Conservation (phyloP, 2,797 vertebrate genomes). For the Lagocephalus sceleratus region DNA sequence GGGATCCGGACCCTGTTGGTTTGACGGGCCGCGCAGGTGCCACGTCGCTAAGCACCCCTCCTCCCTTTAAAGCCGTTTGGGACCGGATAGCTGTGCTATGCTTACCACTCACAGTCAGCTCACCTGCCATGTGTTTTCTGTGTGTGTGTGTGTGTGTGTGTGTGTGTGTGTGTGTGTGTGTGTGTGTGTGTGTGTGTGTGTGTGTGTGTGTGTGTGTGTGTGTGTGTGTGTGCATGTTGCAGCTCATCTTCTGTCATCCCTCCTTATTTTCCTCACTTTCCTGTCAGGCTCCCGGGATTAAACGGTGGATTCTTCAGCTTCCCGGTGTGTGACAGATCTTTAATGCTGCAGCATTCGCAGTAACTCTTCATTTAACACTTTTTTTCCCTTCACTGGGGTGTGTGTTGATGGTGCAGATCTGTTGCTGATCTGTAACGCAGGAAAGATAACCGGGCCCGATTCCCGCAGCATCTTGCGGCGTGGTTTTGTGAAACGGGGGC, state of each 20-base stretch:
- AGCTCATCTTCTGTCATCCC: constrained; percentile 7
- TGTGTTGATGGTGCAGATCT: constrained; percentile 8
- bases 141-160: too few relatives aligned
- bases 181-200: too few relatives aligned
- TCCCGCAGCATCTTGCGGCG: too few relatives aligned
- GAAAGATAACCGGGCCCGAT: neutral
- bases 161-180: neutral
- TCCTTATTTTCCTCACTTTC: constrained; percentile 7
- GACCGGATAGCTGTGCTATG: constrained; percentile 45
- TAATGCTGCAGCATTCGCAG: constrained; percentile 29
- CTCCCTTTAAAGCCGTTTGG: constrained; percentile 54
- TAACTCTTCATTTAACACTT: constrained; percentile 6
- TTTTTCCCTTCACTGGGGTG: neutral
- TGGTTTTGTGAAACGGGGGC: neutral
- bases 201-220: constrained; percentile 7
- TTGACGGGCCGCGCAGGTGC: constrained; percentile 60
- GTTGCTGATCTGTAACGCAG: neutral
- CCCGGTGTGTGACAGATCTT: constrained; percentile 54
- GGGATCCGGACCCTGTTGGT: constrained; percentile 62
- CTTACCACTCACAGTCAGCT: constrained; percentile 41
- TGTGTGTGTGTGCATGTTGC: constrained; percentile 4
- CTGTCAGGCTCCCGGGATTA: constrained; percentile 48
- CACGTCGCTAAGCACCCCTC: constrained; percentile 73
- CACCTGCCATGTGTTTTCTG: constrained; percentile 1
- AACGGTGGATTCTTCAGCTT: constrained; percentile 44